Evolutionary conservation across 92 coral and sea anemone genomes (phyloP).

Genomic region (Bergia sp.): DNA sequence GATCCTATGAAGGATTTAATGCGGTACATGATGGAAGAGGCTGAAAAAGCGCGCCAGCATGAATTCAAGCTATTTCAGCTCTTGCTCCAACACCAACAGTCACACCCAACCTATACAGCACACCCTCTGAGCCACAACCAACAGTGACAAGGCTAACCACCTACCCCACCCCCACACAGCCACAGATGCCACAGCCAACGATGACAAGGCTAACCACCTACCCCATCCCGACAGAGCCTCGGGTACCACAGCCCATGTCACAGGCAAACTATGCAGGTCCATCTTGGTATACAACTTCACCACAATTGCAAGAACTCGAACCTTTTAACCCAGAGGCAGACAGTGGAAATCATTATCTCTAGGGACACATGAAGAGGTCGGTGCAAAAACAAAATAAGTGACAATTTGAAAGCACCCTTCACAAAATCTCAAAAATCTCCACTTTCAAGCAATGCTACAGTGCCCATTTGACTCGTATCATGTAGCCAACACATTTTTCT

Average conservation of each 20-base stretch:
- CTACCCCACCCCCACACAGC: conserved; percentile 25
- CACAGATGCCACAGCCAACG: neutral
- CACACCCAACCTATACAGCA: conserved; percentile 41
- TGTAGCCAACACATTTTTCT: no score
- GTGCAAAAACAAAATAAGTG: conserved; percentile 13
- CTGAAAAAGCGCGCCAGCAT: conserved; percentile 56
- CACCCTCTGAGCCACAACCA: conserved; percentile 24
- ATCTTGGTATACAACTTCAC: conserved; percentile 17
- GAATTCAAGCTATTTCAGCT: conserved; percentile 54
- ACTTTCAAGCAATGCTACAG: neutral
- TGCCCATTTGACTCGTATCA: no score
- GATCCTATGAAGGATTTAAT: conserved; percentile 54
- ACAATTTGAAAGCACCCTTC: conserved; percentile 4
- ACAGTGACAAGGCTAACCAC: conserved; percentile 14
- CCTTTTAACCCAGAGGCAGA: conserved; percentile 22
- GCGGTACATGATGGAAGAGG: conserved; percentile 49
- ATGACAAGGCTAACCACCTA: conserved; percentile 17
- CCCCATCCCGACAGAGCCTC: conserved; percentile 20
- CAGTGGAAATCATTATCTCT: conserved; percentile 28
- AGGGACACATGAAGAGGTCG: neutral
- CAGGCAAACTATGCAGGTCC: conserved; percentile 25
- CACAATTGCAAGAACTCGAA: conserved; percentile 20
- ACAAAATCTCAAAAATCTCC: conserved; percentile 26
- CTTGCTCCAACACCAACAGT: conserved; percentile 47
- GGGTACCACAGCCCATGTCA: conserved; percentile 18